Conservation (phyloP, 2,113 vertebrate genomes). For the Hyla sarda region DNA sequence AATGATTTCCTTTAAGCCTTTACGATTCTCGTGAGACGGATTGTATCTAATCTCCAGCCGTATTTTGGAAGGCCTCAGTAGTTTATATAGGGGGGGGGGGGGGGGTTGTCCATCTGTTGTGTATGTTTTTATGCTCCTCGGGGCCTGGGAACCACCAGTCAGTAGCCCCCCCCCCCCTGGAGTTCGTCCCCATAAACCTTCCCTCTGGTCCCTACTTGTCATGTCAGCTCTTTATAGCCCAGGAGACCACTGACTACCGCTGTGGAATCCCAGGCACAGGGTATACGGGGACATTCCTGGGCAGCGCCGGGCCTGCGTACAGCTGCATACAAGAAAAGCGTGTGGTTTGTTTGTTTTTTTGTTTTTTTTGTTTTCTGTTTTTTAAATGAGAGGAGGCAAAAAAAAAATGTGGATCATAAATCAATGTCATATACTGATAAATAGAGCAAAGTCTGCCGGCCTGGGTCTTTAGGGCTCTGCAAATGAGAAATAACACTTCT, state of each 20-base stretch:
- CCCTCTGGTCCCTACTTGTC: background rate
- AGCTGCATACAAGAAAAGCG: background rate
- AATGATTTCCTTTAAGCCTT: too few species aligned
- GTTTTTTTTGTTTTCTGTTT: too few species aligned
- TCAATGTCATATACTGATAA: background rate
- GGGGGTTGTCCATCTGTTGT: background rate
- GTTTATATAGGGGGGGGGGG: background rate
- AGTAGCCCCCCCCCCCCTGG: too few species aligned
- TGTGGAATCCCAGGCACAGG: background rate
- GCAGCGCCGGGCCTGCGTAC: background rate
- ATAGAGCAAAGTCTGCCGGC: background rate
- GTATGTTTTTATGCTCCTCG: background rate
- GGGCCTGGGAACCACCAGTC: slow-evolving; percentile 9
- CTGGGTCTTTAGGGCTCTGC: background rate
- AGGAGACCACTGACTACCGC: background rate
- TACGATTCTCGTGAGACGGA: background rate
- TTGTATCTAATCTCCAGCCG: background rate
- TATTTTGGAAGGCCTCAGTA: background rate
- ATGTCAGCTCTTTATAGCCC: background rate
- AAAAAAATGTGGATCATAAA: background rate
- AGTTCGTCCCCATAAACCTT: background rate
- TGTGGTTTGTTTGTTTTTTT: background rate
- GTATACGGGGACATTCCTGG: background rate
- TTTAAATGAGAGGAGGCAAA: too few species aligned
- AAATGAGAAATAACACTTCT: too few species aligned